Base-by-base conservation (phyloP, 1,140 invertebrate genomes). In the Diabrotica undecimpunctata region DNA sequence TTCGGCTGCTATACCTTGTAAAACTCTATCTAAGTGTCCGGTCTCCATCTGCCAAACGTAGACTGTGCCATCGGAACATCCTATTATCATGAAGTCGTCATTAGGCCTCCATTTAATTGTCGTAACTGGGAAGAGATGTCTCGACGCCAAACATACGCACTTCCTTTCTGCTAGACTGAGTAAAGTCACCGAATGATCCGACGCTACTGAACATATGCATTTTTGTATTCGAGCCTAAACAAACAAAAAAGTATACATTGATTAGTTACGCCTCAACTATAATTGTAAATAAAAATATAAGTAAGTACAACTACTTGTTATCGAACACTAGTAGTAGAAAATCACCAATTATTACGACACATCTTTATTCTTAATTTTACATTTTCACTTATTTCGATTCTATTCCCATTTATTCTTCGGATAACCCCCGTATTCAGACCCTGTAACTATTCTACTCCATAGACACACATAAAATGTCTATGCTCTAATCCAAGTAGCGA, bases 1-100 rank as follows among this genome's bases (percentile, higher is more conserved):
- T 78, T 98, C 96, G 0, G 96, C 96, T 62, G 93, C 88, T 78
- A 98, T 92, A 87, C 90, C 90, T 79, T 98, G 94, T 0, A 98
- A 82, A 35, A 99, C 96, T 56, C 97, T 85, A 81, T 99, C 97
- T 64, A 99, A 79, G 78, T 98, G 96, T 4, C 95, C 96, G 54
- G 97, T 99, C 82, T 99, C 97, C 96, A 99, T 99, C 84, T 99
- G 96, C 97, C 97, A 99, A 1, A 99, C 95, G 79, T 98, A 98
- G 8, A 98, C 95, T 6, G 95, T 95, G 11, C 96, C 96, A 83
- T 99, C 97, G 9, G 94, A 92, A 78, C 96, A 98, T n/a, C 94
- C 94, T 12, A 99, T 93, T 68, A 99, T 91, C 85, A 99, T 94
- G 77, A 98, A 99, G 78, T 99, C 97, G 79, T 99, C 97, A 3